Conservation (phyloP, 2,888 invertebrate species). For the Drosophila fungiperda region DNA sequence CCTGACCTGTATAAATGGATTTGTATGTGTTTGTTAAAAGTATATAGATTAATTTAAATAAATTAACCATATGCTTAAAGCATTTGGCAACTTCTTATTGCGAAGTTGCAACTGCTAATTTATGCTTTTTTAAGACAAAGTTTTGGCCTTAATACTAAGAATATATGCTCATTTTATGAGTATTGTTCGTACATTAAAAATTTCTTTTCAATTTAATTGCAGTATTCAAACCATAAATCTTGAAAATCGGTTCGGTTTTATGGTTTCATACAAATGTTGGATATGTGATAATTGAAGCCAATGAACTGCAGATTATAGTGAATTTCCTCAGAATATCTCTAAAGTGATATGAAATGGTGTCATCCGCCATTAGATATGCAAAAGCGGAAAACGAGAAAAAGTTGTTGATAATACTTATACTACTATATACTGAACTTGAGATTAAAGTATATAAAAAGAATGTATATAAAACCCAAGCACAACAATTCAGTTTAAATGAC, state of each 20-base stretch:
- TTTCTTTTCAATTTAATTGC: neutral
- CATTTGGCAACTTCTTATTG: neutral
- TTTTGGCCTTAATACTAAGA: neutral
- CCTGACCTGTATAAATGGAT: neutral
- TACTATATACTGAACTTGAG: neutral
- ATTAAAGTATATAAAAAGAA: neutral
- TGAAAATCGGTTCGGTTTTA: neutral
- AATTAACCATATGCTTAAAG: neutral
- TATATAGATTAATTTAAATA: neutral
- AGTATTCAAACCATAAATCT: neutral
- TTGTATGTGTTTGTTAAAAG: neutral
- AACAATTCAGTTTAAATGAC: neutral
- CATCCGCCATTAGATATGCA: neutral
- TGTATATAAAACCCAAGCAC: constrained; percentile 4
- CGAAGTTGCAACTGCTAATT: neutral
- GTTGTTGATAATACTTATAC: neutral
- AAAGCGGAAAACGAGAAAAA: neutral
- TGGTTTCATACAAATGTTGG: neutral
- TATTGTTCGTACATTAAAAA: neutral
- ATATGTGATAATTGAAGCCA: neutral
- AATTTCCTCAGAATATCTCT: neutral
- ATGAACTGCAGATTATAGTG: neutral
- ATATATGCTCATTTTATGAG: neutral
- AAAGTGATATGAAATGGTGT: neutral
- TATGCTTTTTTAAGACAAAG: neutral